Percentiles rank a stretch among this genome's conserved stretches.
Conservation (phyloP, 2,113 vertebrate species). For the Bujurquina vittata region DNA sequence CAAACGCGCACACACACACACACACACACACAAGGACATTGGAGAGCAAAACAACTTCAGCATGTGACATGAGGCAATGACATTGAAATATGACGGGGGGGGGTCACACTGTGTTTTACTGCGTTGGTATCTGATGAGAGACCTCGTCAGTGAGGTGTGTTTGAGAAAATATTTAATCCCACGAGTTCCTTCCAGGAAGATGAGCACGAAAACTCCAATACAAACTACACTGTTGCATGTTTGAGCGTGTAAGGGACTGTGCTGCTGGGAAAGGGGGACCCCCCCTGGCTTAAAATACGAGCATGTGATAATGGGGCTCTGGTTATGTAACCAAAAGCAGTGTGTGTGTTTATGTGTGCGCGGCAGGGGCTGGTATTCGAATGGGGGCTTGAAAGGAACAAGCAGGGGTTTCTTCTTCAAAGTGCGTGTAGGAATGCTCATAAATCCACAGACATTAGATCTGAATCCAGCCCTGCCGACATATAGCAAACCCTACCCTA, state of each 20-base stretch:
- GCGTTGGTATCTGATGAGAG: not conserved
- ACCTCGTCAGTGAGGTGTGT: not conserved
- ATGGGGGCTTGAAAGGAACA: conserved; percentile 28
- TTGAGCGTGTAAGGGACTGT: conserved; percentile 1
- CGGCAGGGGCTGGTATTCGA: not conserved
- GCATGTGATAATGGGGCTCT: conserved; percentile 60
- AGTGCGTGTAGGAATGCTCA: conserved; percentile 63
- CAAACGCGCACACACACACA: not conserved
- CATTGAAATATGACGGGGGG: conserved; percentile 7
- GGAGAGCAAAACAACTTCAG: conserved; percentile 31
- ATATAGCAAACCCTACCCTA: conserved; percentile 33
- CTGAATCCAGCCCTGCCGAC: conserved; percentile 24
- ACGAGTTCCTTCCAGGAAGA: conserved; percentile 1
- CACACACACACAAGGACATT: conserved; percentile 45
- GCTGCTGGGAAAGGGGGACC: conserved; percentile 38
- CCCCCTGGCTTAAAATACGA: conserved; percentile 47
- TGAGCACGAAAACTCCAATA: not conserved
- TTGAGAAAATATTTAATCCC: not conserved
- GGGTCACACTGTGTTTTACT: not conserved
- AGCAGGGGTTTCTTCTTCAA: conserved; percentile 54
- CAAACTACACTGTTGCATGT: conserved; percentile 7
- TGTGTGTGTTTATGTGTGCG: conserved; percentile 12
- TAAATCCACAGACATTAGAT: conserved; percentile 57
- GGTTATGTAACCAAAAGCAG: conserved; percentile 58
- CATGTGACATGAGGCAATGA: conserved; percentile 42